These are phyloP conservation scores for Steinernema scapterisci DNA, from an alignment of 2,888 invertebrate genomes.

Conservation along the genomic window DNA sequence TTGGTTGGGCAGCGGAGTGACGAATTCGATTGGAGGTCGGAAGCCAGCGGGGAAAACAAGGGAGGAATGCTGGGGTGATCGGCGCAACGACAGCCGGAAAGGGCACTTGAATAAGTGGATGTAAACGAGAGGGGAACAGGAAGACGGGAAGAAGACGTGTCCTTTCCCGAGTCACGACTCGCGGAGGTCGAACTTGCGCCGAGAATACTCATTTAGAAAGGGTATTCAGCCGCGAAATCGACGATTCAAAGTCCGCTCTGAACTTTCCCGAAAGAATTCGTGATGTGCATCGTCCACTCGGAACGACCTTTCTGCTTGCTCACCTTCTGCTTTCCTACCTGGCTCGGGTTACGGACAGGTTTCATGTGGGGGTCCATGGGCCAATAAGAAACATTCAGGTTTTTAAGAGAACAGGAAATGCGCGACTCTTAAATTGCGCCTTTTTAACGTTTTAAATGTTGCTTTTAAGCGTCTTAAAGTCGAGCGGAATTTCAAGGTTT, in stretches of 20 bases:
- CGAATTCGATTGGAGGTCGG: constrained; percentile 13
- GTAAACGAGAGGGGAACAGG: constrained; percentile 9
- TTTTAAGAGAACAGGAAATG: too few species aligned
- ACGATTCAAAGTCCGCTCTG: constrained; percentile 2
- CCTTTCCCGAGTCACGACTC: constrained; percentile 13
- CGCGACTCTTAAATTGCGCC: too few species aligned
- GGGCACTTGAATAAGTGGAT: constrained; percentile 11
- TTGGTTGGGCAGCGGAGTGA: not conserved
- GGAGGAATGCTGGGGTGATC: not conserved
- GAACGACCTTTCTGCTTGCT: not conserved
- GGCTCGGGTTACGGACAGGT: too few species aligned
- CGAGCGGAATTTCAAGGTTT: too few species aligned
- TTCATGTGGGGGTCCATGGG: too few species aligned
- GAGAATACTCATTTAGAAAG: constrained; percentile 18
- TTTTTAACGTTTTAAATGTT: too few species aligned
- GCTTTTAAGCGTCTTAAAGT: too few species aligned
- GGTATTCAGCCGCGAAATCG: constrained; percentile 21
- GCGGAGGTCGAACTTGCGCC: constrained; percentile 9
- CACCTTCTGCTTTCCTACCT: not conserved
- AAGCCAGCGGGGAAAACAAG: constrained; percentile 10
- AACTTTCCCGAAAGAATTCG: constrained; percentile 18
- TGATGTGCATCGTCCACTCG: not conserved
- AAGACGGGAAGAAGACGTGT: not conserved
- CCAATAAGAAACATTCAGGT: too few species aligned
- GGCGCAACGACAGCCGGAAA: constrained; percentile 9